These are phyloP conservation scores for Oncorhynchus masou DNA, from an alignment of 2,113 vertebrate species.

Conservation along the genomic window DNA sequence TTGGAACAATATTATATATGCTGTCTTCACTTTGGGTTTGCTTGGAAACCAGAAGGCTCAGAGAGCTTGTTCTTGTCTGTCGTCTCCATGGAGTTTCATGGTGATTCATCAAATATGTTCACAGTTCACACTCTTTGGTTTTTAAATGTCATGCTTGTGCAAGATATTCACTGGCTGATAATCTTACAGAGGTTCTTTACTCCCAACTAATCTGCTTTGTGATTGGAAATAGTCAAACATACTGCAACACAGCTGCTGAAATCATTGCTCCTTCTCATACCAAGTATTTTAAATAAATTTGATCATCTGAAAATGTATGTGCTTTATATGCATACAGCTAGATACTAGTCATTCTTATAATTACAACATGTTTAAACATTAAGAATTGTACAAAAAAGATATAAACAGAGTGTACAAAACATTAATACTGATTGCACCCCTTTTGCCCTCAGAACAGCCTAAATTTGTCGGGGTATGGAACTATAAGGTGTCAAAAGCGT, in stretches of 20 bases:
- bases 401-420: constrained; percentile 43
- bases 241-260: not conserved
- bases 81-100: not conserved
- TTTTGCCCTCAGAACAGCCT: too few relatives aligned
- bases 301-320: too few relatives aligned
- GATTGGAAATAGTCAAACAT: not conserved
- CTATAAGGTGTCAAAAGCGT: too few relatives aligned
- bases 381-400: too few relatives aligned
- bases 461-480: too few relatives aligned
- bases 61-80: not conserved
- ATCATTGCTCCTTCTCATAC: not conserved
- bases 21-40: not conserved
- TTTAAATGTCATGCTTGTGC: not conserved
- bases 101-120: not conserved
- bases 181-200: not conserved
- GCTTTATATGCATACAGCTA: too few relatives aligned
- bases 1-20: not conserved
- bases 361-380: too few relatives aligned
- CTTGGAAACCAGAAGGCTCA: too few relatives aligned
- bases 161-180: not conserved
- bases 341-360: too few relatives aligned
- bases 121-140: not conserved
- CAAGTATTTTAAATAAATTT: not conserved
- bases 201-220: not conserved
- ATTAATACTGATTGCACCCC: too few relatives aligned